These are phyloP conservation scores for Aphidoletes aphidimyza DNA, from an alignment of 2,888 invertebrate species.

Conservation along the genomic window DNA sequence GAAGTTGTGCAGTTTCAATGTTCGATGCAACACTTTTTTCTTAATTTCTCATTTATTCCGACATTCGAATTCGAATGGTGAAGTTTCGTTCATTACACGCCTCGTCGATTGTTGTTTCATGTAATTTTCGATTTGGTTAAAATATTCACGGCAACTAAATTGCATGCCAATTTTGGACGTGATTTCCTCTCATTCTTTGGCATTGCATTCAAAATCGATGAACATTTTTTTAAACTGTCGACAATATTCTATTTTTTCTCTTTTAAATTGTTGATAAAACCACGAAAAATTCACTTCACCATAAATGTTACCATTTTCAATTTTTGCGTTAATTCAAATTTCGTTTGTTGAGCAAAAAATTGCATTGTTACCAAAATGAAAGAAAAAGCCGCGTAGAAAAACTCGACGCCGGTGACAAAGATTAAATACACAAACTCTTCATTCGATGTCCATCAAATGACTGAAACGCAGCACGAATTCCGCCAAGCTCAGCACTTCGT, in stretches of 20 bases:
- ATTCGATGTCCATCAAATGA: background rate
- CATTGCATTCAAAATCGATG: background rate
- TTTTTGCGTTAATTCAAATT: background rate
- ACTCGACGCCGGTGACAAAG: background rate
- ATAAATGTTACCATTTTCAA: background rate
- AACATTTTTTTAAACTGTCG: background rate
- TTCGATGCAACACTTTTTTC: background rate
- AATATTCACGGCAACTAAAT: background rate
- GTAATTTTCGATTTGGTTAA: background rate
- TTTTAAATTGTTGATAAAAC: background rate
- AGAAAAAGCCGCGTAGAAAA: no score
- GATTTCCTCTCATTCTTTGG: background rate
- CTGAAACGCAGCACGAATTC: background rate
- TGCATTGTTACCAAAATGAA: background rate
- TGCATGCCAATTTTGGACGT: background rate
- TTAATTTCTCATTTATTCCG: background rate
- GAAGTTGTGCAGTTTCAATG: constrained; percentile 13
- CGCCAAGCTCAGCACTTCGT: background rate
- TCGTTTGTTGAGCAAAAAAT: background rate
- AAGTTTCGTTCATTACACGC: constrained; percentile 2
- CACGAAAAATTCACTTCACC: background rate
- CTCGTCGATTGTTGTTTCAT: constrained; percentile 4
- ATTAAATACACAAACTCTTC: background rate
- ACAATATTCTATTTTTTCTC: background rate
- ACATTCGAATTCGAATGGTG: background rate